Evolutionary conservation across 2,113 vertebrate species (phyloP), one percentile per base, ranked within the genome.

Genomic region (Siphamia tubifer): DNA sequence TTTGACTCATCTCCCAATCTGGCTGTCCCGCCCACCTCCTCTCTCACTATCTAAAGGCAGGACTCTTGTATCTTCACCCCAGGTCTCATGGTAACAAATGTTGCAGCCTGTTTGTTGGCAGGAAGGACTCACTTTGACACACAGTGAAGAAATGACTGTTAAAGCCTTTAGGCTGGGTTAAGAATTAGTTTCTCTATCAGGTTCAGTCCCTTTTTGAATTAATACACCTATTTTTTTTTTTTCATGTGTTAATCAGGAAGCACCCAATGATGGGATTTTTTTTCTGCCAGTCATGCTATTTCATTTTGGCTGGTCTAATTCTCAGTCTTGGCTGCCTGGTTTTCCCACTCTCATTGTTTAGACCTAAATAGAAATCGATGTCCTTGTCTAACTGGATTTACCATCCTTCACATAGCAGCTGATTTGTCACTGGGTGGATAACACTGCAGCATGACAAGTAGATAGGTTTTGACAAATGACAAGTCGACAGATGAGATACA

Each of bases 11-110:
- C 79, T 86, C 74, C 58, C 4, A 87, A 64, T 80, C 82, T 88
- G 64, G 87, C 88, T 93, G 91, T 93, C 92, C 92, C 82, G 85
- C 79, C 80, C 57, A 9, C 85, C 92, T 86, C 70, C 77, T 89
- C 82, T 87, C 68, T 85, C 83, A 84, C 85, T 91, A 66, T 89
- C 58, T 80, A 72, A 88, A 84, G 74, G 47, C 68, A 66, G 74
- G 68, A 77, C 44, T 81, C 63, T 70, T 68, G 27, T 65, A 56
- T 77, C 58, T 68, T 71, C 51, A 68, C 67, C n/a, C n/a, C 60
- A 23, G 57, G 52, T 80, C 44, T 74, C 55, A 65, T 68, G 60
- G 77, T 66, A 57, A 68, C 51, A 54, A 43, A 64, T 45, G 28
- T 10, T 60, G 49, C 24, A 40, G 54, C 45, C 57, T 51, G 19